Conservation (phyloP, 2,113 vertebrate genomes). For the Ciconia stormi region DNA sequence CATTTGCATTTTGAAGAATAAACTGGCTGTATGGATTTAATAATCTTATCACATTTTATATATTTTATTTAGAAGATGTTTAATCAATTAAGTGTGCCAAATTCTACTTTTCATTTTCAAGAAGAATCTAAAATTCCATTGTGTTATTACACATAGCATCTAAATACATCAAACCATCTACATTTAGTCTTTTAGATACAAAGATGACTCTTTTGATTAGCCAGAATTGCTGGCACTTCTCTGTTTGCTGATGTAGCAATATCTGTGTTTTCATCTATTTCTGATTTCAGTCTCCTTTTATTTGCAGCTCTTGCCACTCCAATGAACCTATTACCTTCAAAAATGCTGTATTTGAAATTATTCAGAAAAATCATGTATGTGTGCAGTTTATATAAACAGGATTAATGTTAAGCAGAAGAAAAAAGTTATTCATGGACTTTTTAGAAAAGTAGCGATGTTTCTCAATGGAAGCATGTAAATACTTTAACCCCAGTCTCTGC, state of each 20-base stretch:
- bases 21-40: neutral
- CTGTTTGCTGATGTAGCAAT: neutral
- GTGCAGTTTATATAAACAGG: neutral
- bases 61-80: neutral
- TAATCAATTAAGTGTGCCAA: neutral
- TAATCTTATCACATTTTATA: neutral
- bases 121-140: neutral
- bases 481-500: neutral
- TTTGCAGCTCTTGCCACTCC: neutral
- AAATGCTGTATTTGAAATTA: neutral
- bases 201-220: neutral
- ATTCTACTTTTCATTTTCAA: neutral
- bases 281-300: constrained; percentile 11
- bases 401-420: neutral
- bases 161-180: neutral
- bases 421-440: neutral
- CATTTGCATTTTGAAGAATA: neutral
- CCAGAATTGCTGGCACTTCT: neutral
- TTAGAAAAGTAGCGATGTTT: neutral
- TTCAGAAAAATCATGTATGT: neutral
- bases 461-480: neutral
- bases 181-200: neutral
- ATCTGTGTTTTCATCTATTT: constrained; percentile 1
- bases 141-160: neutral
- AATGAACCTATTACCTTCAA: neutral